Conservation (phyloP, 2,888 invertebrate genomes). For the Tyria jacobaeae region DNA sequence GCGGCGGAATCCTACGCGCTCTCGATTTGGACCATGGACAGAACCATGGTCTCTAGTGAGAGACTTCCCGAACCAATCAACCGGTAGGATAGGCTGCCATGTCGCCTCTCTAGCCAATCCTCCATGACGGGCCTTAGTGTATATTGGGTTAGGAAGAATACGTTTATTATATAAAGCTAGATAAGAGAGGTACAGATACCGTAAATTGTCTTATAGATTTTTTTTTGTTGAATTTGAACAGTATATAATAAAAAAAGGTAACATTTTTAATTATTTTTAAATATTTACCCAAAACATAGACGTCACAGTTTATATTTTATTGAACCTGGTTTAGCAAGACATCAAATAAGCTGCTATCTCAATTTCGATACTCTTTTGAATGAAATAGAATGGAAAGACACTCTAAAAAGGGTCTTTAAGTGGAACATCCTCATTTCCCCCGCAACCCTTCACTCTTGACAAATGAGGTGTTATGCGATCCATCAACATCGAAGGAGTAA, state of each 20-base stretch:
- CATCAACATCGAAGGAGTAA: conserved; percentile 20
- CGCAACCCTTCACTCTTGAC: conserved; percentile 47
- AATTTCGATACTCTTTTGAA: conserved; percentile 27
- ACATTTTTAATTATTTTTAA: not conserved
- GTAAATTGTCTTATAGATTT: not conserved
- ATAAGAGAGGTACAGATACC: not conserved
- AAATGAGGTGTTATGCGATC: conserved; percentile 45
- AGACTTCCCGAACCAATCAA: too few relatives aligned
- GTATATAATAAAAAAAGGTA: too few relatives aligned
- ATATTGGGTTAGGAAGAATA: not conserved
- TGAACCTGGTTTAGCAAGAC: not conserved
- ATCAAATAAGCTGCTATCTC: not conserved
- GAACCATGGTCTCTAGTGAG: too few relatives aligned
- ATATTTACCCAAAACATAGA: not conserved
- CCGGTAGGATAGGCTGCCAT: too few relatives aligned
- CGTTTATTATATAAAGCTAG: not conserved
- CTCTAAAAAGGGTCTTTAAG: conserved; percentile 34
- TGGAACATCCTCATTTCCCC: conserved; percentile 43
- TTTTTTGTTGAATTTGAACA: not conserved
- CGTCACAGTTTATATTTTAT: not conserved
- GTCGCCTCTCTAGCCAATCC: too few relatives aligned
- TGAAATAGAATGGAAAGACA: conserved; percentile 40
- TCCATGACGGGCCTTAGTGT: too few relatives aligned
- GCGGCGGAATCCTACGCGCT: too few relatives aligned
- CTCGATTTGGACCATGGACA: too few relatives aligned